phyloP scores from a whole-genome alignment of 2,113 vertebrate genomes.

The Macheiramphus alcinus region DNA sequence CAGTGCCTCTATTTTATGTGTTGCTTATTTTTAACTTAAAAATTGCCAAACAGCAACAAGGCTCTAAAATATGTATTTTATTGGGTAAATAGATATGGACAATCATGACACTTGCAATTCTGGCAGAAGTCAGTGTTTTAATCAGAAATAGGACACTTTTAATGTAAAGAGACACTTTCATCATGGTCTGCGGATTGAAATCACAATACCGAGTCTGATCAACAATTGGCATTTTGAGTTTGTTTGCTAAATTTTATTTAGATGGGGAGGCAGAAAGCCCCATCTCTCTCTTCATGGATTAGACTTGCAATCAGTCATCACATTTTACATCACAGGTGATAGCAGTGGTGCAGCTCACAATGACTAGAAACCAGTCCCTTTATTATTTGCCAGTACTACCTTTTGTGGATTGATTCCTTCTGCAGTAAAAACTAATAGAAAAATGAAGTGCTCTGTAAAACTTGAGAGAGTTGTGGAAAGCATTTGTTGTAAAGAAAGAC shows the following conservation, averaged over 20 bases:
- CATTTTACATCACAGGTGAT: neutral
- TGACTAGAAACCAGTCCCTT: neutral
- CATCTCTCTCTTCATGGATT: neutral
- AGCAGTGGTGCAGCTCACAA: neutral
- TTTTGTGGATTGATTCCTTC: neutral
- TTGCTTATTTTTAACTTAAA: neutral
- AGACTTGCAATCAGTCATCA: neutral
- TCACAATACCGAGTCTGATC: neutral
- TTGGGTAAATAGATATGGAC: neutral
- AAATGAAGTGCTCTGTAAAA: neutral
- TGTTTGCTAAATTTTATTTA: neutral
- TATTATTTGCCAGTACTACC: neutral
- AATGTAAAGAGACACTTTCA: neutral
- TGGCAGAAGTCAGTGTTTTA: neutral
- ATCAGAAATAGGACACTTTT: neutral
- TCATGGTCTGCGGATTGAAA: neutral
- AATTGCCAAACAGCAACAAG: neutral
- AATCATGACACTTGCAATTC: neutral
- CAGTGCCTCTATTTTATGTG: neutral
- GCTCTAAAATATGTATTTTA: neutral
- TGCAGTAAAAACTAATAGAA: neutral
- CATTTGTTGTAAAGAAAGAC: neutral
- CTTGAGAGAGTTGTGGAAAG: neutral
- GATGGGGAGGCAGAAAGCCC: neutral
- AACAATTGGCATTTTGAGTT: neutral